Evolutionary conservation across 2,797 vertebrate genomes (phyloP).

Genomic region (Semaprochilodus insignis): DNA sequence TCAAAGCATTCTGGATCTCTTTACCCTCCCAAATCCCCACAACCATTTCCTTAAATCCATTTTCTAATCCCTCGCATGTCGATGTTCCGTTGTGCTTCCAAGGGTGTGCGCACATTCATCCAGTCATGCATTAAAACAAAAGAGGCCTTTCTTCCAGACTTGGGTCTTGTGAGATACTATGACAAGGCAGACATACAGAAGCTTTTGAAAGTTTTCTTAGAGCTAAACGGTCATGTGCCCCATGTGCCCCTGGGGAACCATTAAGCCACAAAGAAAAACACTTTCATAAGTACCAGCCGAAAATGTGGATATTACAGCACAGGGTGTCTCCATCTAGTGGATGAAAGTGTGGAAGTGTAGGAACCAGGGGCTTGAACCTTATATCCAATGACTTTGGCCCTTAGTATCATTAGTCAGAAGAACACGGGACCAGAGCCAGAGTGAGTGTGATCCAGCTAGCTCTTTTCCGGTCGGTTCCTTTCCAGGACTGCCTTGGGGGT

Average conservation of each 20-base stretch:
- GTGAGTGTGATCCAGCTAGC: slow-evolving; percentile 63
- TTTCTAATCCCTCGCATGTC: slow-evolving; percentile 7
- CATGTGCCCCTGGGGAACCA: slow-evolving; percentile 11
- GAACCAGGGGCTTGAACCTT: not conserved
- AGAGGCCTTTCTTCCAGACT: slow-evolving; percentile 4
- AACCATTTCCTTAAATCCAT: slow-evolving; percentile 1
- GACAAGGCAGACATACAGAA: not conserved
- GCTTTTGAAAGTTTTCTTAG: slow-evolving; percentile 19
- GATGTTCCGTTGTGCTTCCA: not conserved
- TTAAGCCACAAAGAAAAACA: slow-evolving; percentile 26
- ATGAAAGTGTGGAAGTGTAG: not conserved
- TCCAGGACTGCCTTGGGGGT: slow-evolving; percentile 92
- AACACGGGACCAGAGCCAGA: slow-evolving; percentile 3
- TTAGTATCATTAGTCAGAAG: not conserved
- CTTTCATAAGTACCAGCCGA: slow-evolving; percentile 8
- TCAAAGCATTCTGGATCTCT: slow-evolving; percentile 4
- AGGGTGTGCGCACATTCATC: not conserved
- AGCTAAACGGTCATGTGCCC: slow-evolving; percentile 34
- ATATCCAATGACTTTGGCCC: not conserved
- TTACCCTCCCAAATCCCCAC: slow-evolving; percentile 12
- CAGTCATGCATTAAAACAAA: slow-evolving; percentile 28
- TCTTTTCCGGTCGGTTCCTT: slow-evolving; percentile 92
- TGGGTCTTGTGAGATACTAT: slow-evolving; percentile 16
- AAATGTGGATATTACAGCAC: slow-evolving; percentile 16
- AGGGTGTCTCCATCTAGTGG: slow-evolving; percentile 21